phyloP scores from a whole-genome alignment of 2,888 invertebrate species.

The Harpalus rubripes region DNA sequence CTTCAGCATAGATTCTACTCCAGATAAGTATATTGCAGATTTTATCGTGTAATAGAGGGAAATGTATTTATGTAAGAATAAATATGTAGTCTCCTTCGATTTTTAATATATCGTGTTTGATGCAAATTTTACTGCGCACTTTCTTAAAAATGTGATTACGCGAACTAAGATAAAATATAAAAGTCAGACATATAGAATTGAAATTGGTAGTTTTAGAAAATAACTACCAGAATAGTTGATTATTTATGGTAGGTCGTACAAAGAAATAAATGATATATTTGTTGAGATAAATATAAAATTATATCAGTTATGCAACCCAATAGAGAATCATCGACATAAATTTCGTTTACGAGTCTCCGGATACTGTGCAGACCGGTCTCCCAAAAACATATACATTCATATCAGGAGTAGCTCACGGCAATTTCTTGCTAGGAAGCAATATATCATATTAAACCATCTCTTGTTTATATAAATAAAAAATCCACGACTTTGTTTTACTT shows the following conservation, averaged over 20 bases:
- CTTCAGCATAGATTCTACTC: constrained; percentile 19
- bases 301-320: constrained; percentile 33
- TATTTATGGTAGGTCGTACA: constrained; percentile 25
- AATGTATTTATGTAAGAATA: constrained; percentile 23
- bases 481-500: constrained; percentile 10
- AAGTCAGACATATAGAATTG: constrained; percentile 6
- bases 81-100: constrained; percentile 2
- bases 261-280: constrained; percentile 45
- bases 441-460: constrained; percentile 49
- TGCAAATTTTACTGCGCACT: constrained; percentile 1
- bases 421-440: constrained; percentile 37
- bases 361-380: neutral
- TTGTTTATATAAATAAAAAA: constrained; percentile 53
- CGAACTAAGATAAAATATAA: neutral
- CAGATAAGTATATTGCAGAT: constrained; percentile 43
- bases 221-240: neutral
- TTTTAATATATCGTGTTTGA: constrained; percentile 21
- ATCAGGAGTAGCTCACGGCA: constrained; percentile 39
- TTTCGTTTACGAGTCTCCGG: constrained; percentile 37
- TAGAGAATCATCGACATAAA: constrained; percentile 45
- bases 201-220: neutral
- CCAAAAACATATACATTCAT: constrained; percentile 11
- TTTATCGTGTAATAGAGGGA: constrained; percentile 23
- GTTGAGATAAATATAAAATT: constrained; percentile 47
- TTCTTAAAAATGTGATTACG: constrained; percentile 1